phyloP scores from a whole-genome alignment of 2,888 invertebrate genomes.

The Hartigia nigra region DNA sequence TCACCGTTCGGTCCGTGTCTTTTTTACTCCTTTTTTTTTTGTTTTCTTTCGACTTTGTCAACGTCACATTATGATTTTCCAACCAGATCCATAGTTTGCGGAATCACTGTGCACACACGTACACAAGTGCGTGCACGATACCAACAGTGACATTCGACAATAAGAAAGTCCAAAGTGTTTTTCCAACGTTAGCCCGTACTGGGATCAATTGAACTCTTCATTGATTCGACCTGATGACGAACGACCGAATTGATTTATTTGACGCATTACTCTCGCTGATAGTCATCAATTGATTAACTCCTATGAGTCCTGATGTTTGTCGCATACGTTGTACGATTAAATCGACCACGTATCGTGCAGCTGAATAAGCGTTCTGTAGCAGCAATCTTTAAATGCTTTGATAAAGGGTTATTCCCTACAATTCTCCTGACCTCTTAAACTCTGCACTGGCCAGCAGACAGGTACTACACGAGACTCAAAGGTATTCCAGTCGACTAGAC shows the following conservation, averaged over 20 bases:
- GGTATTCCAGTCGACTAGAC: neutral
- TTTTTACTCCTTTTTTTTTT: neutral
- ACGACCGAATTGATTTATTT: constrained; percentile 52
- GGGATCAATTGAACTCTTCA: constrained; percentile 46
- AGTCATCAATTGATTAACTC: neutral
- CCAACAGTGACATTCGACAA: neutral
- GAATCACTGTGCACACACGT: neutral
- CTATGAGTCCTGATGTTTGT: neutral
- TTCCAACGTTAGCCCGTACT: constrained; percentile 11
- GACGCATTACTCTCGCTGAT: constrained; percentile 19
- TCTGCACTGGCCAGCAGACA: neutral
- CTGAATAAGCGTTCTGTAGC: neutral
- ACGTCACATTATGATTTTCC: neutral
- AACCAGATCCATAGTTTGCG: neutral
- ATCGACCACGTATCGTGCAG: neutral
- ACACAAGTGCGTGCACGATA: too few species aligned
- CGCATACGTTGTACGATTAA: neutral
- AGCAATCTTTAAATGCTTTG: too few species aligned
- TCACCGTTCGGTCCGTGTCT: neutral
- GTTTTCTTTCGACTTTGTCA: neutral
- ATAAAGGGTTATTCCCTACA: too few species aligned
- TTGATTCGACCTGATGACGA: constrained; percentile 48
- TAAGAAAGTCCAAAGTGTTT: constrained; percentile 5
- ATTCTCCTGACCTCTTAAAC: neutral
- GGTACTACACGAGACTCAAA: neutral